Base-by-base conservation (phyloP, 2,888 invertebrate genomes). In the Lissocephala sabroskyi region DNA sequence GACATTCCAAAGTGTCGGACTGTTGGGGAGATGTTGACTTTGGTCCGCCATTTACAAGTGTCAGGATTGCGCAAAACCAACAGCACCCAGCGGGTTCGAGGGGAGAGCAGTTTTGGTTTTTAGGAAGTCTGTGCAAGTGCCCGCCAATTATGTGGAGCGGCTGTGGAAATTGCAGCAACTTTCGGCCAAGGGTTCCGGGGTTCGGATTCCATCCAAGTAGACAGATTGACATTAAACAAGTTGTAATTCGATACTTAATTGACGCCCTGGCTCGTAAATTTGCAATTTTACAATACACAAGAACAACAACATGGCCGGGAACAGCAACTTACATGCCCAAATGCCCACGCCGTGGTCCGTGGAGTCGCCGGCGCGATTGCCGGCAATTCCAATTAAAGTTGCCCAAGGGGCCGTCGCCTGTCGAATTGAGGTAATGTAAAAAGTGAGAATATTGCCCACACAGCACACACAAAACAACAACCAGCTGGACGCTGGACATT, bases 221-320 rank as follows among this genome's bases (percentile, higher is more conserved):
- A 71, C 77, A 71, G 71, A 74, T 77, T 81, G 82, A 81, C 82
- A 81, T 79, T 80, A 82, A 81, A 81, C 81, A 84, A 81, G 80
- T 78, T 84, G 83, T 83, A 83, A 83, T 83, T 82, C 80, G 83
- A 83, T 83, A 83, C 82, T 82, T 84, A 83, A 83, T 84, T 82
- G 83, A 82, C 83, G 82, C 81, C n/a, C 80, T 78, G 76, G 79
- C 76, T 82, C 82, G 82, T 84, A 83, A 83, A 83, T 82, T 81
- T 78, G 80, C 81, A 81, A 76, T 79, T 75, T 79, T 59, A 47
- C 47, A 37, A 10, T 13, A 29, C 10, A 29, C n/a, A 6, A 10
- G 4, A 10, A 6, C 3, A 10, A 2, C 3, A 6, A 35, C 45
- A 49, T 41, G 10, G 28, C 30, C 32, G 26, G 28, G 14, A 23